Evolutionary conservation across 2,797 vertebrate species (phyloP), one percentile per base, ranked within the genome.

Genomic region (Eptatretus atami): DNA sequence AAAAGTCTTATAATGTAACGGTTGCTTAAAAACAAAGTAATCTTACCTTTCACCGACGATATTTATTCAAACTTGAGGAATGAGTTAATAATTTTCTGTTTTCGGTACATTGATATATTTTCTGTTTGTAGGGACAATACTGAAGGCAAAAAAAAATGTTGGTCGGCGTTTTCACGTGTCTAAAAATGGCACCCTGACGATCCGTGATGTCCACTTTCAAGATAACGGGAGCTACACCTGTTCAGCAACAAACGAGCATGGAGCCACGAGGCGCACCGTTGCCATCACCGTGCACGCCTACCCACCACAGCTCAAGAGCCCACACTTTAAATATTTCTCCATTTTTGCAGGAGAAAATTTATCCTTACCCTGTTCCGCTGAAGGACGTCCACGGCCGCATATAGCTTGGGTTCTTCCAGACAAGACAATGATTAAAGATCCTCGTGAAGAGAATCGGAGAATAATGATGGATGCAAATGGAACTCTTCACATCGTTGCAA

Each of bases 331-430:
- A 68, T 82, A 88, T 2, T 54, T 78, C 66, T 77, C 77, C 0
- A 79, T 81, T 53, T 75, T 75, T 68, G 72, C 80, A 8, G 83
- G 82, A 3, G 77, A 77, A 25, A 71, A 70, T 2, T 67, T 82
- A 3, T 68, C 74, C 54, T 70, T 94, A 71, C 77, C 81, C 12
- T 95, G 88, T 68, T 70, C 71, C 31, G 80, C 78, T 19, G 75
- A 73, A 11, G 87, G 84, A 1, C 72, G 70, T 12, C 84, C 85
- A 1, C 66, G 10, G 0, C 81, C 84, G 3, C 76, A 69, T 1
- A 77, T 86, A 63, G 81, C 79, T 6, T 94, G 87, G 87, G 68
- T 86, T 64, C 79, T 87, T 13, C 86, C 87, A 0, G 79, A 84
- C 1, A 68, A 76, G 5, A 77, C 77, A 63, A 74, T 79, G 67